A percentile compares a stretch with the other conserved stretches of the same genome.
Evolutionary conservation across 2,113 vertebrate species (phyloP).

Genomic region (Dasyurus viverrinus): DNA sequence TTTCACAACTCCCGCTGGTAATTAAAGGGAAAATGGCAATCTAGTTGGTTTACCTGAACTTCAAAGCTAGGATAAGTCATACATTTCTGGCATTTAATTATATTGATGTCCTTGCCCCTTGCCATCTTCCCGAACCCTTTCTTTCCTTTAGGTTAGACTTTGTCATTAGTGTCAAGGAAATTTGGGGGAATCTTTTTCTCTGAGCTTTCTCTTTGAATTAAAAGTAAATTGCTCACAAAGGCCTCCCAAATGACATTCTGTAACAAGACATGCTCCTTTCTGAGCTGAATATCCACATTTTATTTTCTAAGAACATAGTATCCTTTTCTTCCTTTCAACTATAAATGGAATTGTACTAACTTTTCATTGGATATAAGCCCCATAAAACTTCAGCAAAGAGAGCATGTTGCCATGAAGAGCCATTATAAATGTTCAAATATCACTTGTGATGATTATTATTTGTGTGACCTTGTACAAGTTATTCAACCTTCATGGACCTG

Average conservation of each 20-base stretch:
- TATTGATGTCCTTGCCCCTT: background rate
- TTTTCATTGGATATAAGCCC: background rate
- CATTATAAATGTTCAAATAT: background rate
- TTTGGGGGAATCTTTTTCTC: background rate
- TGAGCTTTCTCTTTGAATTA: constrained; percentile 53
- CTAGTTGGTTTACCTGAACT: background rate
- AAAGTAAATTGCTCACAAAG: background rate
- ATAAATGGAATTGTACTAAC: background rate
- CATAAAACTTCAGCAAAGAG: background rate
- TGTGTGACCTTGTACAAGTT: background rate
- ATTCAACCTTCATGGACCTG: background rate
- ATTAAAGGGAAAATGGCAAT: background rate
- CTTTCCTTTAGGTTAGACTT: background rate
- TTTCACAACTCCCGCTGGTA: background rate
- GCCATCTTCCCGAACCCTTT: background rate
- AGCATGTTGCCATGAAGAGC: background rate
- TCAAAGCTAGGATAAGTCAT: background rate
- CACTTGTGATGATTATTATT: background rate
- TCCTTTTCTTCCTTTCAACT: background rate
- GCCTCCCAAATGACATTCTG: constrained; percentile 24
- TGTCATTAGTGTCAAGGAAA: background rate
- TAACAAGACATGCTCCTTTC: constrained; percentile 15
- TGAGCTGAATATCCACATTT: background rate
- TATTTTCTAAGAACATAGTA: background rate
- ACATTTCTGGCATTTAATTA: background rate